These are phyloP conservation scores for Fulica atra DNA, from an alignment of 2,113 vertebrate species.

Conservation along the genomic window DNA sequence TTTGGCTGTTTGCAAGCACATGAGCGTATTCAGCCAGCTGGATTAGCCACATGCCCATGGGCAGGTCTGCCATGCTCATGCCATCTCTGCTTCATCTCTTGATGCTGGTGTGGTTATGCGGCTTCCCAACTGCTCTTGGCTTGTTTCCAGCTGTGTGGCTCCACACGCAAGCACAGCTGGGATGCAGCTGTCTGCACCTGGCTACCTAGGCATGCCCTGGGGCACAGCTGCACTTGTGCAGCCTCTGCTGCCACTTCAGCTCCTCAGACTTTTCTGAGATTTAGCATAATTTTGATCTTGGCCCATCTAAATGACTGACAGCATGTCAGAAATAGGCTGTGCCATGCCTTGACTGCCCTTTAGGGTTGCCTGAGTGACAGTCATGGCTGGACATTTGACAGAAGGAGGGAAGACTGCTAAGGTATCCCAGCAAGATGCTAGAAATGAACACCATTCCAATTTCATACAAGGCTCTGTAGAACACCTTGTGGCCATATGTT, in stretches of 20 bases:
- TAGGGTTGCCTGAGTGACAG: not conserved
- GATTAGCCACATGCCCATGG: slow-evolving; percentile 14
- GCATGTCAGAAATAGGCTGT: not conserved
- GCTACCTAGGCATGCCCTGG: not conserved
- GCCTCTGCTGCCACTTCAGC: not conserved
- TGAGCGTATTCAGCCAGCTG: not conserved
- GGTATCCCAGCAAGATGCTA: not conserved
- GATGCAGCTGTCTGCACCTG: slow-evolving; percentile 43
- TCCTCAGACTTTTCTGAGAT: not conserved
- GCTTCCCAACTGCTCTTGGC: slow-evolving; percentile 17
- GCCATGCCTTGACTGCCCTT: not conserved
- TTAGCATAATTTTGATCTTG: not conserved
- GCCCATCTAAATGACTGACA: not conserved
- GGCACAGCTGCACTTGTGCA: not conserved
- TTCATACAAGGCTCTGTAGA: not conserved
- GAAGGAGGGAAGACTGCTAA: not conserved
- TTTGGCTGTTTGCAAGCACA: not conserved
- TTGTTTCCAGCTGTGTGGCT: not conserved
- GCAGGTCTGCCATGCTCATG: slow-evolving; percentile 10
- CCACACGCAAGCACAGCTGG: slow-evolving; percentile 5
- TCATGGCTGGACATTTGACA: not conserved
- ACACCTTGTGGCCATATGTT: not conserved
- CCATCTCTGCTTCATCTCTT: not conserved
- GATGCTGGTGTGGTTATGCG: not conserved
- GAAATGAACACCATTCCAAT: not conserved